Evolutionary conservation across 1,140 invertebrate species (phyloP).

Genomic region (Paracyclopina nana): DNA sequence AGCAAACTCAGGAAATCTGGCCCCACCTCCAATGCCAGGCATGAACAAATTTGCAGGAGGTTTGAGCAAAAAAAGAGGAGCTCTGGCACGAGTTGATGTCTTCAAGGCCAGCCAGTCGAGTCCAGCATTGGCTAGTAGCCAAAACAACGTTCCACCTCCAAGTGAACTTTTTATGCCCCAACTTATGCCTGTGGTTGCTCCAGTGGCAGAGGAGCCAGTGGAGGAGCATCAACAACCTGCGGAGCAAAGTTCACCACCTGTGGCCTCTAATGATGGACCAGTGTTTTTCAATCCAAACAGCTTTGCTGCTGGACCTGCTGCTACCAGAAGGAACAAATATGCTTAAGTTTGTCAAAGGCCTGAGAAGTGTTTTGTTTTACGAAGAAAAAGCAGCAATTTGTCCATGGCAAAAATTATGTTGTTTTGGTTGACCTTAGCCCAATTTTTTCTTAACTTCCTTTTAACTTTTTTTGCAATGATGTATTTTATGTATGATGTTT

Average conservation of each 20-base stretch:
- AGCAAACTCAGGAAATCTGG: not conserved
- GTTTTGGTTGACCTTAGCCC: too few relatives aligned
- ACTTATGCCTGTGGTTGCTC: not conserved
- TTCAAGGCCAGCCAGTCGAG: slow-evolving; percentile 9
- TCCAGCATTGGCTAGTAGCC: not conserved
- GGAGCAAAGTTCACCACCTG: not conserved
- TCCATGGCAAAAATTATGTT: too few relatives aligned
- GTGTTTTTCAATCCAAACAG: slow-evolving; percentile 8
- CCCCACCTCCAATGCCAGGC: not conserved
- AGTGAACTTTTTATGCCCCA: not conserved
- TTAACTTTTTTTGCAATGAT: too few relatives aligned
- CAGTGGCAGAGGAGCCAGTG: not conserved
- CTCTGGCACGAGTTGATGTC: slow-evolving; percentile 1
- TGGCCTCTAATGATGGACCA: not conserved
- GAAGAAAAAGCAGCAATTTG: too few relatives aligned
- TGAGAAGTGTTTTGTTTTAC: too few relatives aligned
- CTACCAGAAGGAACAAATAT: slow-evolving; percentile 2
- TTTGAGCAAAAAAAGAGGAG: not conserved
- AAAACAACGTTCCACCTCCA: not conserved
- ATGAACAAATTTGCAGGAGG: not conserved
- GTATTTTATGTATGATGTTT: too few relatives aligned
- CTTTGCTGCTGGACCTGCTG: not conserved
- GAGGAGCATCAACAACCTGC: too few relatives aligned
- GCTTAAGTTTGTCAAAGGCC: not conserved
- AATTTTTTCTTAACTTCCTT: too few relatives aligned